These are phyloP conservation scores for Ochotona curzoniae DNA, from an alignment of 2,113 vertebrate genomes.

Conservation along the genomic window DNA sequence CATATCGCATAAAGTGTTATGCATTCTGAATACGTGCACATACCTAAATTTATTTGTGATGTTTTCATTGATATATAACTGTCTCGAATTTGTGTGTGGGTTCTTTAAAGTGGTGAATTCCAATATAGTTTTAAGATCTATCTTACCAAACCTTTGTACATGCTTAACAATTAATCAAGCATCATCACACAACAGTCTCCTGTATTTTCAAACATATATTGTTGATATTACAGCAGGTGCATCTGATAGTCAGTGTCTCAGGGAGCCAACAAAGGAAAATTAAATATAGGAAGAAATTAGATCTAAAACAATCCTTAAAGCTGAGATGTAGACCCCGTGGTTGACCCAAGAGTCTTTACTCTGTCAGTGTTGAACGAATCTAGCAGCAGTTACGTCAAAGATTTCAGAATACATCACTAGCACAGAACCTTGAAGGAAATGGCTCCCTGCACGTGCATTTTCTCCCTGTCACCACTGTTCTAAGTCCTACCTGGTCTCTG, in stretches of 20 bases:
- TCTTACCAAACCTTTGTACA: not conserved
- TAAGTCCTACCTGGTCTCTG: not conserved
- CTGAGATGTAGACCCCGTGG: not conserved
- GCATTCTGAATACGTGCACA: not conserved
- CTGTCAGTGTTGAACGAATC: not conserved
- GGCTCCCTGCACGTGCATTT: not conserved
- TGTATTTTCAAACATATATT: too few relatives aligned
- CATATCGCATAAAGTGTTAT: not conserved
- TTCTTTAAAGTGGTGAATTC: not conserved
- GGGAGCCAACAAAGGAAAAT: not conserved
- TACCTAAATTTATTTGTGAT: not conserved
- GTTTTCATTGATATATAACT: not conserved
- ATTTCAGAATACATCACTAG: not conserved
- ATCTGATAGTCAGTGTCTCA: not conserved
- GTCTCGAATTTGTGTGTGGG: not conserved
- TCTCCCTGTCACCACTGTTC: rapidly evolving
- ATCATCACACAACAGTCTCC: not conserved
- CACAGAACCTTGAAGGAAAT: not conserved
- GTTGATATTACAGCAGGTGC: too few relatives aligned
- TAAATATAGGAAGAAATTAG: not conserved
- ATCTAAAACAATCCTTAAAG: not conserved
- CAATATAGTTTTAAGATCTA: not conserved
- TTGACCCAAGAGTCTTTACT: not conserved
- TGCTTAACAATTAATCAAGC: not conserved
- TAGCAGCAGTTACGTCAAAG: not conserved